Evolutionary conservation across 1,140 invertebrate genomes (phyloP), one percentile per base, ranked within the genome.

Genomic region (Conus betulinus): DNA sequence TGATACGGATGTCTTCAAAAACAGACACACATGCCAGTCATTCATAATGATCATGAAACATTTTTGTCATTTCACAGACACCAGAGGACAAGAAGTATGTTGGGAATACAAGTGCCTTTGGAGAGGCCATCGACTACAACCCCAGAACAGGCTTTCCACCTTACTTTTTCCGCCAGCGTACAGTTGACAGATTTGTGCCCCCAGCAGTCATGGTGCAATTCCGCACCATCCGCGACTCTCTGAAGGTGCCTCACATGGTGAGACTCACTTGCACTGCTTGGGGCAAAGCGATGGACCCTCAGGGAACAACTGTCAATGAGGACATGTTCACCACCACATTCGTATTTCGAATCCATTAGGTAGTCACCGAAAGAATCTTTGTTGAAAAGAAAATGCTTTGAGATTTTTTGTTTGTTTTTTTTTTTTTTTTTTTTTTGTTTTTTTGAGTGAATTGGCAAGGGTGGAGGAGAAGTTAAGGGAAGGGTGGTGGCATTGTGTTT

Each of bases 151-250:
- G 81, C 52, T 83, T 83, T 23, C 81, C 81, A 6, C 23, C 52
- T 11, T 83, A 83, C 81, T 53, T 83, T 25, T 83, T 55, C 81
- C 81, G 81, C 51, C 7, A 10, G 20, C 81, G 81, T 25, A 83
- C 81, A 5, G 39, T 25, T 6, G 81, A 83, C 23, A n/a, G 11
- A 3, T 83, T 83, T n/a, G 15, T 83, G 5, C 51, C 81, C 39
- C 81, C 81, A 6, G 81, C 81, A 11, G 81, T 83, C 51, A 83
- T 83, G 81, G 81, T 83, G 81, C 53, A 57, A 52, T 83, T 83
- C 81, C 51, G 20, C 53, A 83, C 51, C 39, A 53, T 83, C 20
- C 39, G 81, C 52, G 51, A 83, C 39, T 78, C 76, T 0, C 3
- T 78, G 25, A 7, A 7, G 25, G 8, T 13, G 7, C 76, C 76